Percentiles rank a stretch among this genome's conserved stretches.
phyloP scores from a whole-genome alignment of 1,140 invertebrate species.

The Hypsibius dujardini region DNA sequence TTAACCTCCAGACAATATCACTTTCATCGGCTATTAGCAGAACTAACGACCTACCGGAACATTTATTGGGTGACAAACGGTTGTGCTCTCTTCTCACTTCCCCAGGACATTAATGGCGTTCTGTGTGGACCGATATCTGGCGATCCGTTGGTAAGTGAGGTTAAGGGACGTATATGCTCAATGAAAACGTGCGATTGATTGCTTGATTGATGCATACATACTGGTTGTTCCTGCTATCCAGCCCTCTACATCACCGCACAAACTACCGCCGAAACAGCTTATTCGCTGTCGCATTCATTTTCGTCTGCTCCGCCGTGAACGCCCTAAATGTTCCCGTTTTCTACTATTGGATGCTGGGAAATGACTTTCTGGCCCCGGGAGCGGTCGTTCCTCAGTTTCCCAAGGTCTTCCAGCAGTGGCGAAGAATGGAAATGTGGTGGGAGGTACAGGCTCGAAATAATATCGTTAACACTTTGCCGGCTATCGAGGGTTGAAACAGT shows the following conservation, averaged over 20 bases:
- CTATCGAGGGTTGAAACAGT: too few species aligned
- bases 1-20: too few species aligned
- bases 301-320: not conserved
- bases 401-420: not conserved
- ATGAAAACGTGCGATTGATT: too few species aligned
- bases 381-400: not conserved
- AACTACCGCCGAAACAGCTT: not conserved
- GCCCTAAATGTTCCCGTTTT: not conserved
- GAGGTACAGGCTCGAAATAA: not conserved
- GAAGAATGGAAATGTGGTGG: conserved; percentile 12
- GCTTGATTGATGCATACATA: too few species aligned
- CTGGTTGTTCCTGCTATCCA: too few species aligned
- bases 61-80: too few species aligned
- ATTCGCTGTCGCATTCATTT: not conserved
- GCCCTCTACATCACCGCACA: not conserved
- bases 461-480: too few species aligned
- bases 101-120: conserved; percentile 3
- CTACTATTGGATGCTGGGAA: conserved; percentile 3
- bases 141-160: not conserved
- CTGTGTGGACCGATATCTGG: conserved; percentile 13
- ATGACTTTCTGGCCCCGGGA: not conserved
- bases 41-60: too few species aligned
- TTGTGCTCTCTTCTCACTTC: not conserved
- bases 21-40: too few species aligned
- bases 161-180: too few species aligned